Percentiles rank a stretch among this genome's conserved stretches.
Evolutionary conservation across 2,888 invertebrate genomes (phyloP).

Genomic region (Vesta saturnalis): DNA sequence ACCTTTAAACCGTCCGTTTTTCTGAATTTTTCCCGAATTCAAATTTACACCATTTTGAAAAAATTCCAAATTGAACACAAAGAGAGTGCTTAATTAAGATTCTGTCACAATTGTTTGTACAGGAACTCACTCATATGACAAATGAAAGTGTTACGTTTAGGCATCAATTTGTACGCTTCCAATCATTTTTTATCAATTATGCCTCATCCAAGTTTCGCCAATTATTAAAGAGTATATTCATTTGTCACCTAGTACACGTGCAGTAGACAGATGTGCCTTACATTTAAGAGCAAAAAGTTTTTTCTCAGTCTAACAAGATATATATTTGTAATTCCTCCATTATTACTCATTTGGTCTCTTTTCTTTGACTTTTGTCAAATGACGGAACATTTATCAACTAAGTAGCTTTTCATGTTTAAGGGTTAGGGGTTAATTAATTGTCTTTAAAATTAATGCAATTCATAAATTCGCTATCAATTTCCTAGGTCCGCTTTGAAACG

Average conservation of each 20-base stretch:
- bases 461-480: too few species aligned
- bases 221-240: neutral
- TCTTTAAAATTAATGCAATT: too few species aligned
- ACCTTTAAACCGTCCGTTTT: too few species aligned
- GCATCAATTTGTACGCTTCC: neutral
- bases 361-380: neutral
- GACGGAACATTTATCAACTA: neutral
- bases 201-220: neutral
- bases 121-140: too few species aligned
- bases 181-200: neutral
- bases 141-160: neutral
- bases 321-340: neutral
- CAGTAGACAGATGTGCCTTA: neutral
- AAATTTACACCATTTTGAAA: too few species aligned
- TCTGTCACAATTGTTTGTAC: too few species aligned
- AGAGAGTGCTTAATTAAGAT: too few species aligned
- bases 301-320: neutral
- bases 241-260: neutral
- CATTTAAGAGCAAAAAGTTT: neutral
- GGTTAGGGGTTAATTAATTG: neutral
- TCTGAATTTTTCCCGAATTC: too few species aligned
- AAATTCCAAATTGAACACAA: too few species aligned
- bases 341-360: neutral
- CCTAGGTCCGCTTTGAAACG: too few species aligned
- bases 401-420: neutral